phyloP scores from a whole-genome alignment of 2,888 invertebrate genomes.

The Ethmia dodecea region DNA sequence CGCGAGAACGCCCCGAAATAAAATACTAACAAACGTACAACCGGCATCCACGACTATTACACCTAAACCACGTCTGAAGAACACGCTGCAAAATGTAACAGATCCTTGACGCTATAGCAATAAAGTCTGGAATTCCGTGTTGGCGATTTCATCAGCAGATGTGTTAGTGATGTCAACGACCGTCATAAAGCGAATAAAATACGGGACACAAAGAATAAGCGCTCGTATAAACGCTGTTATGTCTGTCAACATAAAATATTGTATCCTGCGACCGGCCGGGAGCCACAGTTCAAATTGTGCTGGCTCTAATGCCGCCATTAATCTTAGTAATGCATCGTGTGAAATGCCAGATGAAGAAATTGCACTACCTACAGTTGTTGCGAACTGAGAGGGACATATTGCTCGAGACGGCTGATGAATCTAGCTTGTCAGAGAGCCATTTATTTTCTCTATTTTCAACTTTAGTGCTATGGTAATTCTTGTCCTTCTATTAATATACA shows the following conservation, averaged over 20 bases:
- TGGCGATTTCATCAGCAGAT: slow-evolving; percentile 17
- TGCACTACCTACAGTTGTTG: slow-evolving; percentile 5
- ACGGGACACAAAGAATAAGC: slow-evolving; percentile 77
- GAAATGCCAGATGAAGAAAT: slow-evolving; percentile 55
- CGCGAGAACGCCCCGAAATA: slow-evolving; percentile 75
- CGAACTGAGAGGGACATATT: too few species aligned
- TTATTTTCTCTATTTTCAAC: too few species aligned
- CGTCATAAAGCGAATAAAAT: slow-evolving; percentile 78
- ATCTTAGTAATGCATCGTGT: slow-evolving; percentile 66
- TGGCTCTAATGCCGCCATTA: slow-evolving; percentile 64
- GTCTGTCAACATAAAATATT: slow-evolving; percentile 77
- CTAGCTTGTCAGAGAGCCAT: too few species aligned
- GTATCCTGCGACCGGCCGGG: slow-evolving; percentile 64
- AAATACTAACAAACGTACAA: slow-evolving; percentile 76
- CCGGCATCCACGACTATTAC: slow-evolving; percentile 75
- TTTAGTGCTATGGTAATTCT: too few species aligned
- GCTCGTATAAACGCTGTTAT: slow-evolving; percentile 75
- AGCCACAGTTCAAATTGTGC: slow-evolving; percentile 66
- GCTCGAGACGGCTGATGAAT: too few species aligned
- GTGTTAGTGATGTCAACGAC: slow-evolving; percentile 39
- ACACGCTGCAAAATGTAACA: slow-evolving; percentile 11
- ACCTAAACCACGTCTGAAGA: slow-evolving; percentile 33
- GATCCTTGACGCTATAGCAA: slow-evolving; percentile 16
- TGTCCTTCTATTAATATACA: too few species aligned
- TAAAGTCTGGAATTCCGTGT: slow-evolving; percentile 33